Evolutionary conservation across 2,797 vertebrate genomes (phyloP).

Genomic region (Setipinna tenuifilis): DNA sequence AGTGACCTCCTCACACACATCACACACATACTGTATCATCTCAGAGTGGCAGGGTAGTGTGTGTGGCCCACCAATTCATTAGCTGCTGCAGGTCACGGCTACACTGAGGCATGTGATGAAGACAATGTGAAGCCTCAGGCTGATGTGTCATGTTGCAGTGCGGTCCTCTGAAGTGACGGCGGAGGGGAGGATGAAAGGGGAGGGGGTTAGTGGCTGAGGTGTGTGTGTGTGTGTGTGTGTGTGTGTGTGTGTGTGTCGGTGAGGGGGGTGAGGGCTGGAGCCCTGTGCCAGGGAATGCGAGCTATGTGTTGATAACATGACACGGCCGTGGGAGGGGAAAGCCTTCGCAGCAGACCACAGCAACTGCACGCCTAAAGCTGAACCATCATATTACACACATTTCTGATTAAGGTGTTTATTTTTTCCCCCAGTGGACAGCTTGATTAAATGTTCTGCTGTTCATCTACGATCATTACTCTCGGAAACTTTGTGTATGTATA

Average conservation of each 20-base stretch:
- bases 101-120: neutral
- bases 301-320: constrained; percentile 55
- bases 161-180: neutral
- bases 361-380: constrained; percentile 25
- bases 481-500: neutral
- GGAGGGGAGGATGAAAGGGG: constrained; percentile 42
- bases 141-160: neutral
- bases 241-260: neutral
- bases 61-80: neutral
- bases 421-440: neutral
- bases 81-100: neutral
- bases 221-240: too few species aligned
- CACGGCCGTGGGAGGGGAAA: constrained; percentile 35
- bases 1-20: neutral
- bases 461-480: neutral
- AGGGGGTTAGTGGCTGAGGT: neutral
- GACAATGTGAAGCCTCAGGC: constrained; percentile 21
- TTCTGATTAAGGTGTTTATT: constrained; percentile 8
- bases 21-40: neutral
- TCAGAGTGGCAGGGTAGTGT: neutral
- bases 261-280: constrained; percentile 30
- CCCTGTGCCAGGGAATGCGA: constrained; percentile 53
- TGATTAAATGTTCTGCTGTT: neutral
- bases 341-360: neutral
- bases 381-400: constrained; percentile 24